phyloP scores from a whole-genome alignment of 2,888 invertebrate species.

The Tetropium fuscum region DNA sequence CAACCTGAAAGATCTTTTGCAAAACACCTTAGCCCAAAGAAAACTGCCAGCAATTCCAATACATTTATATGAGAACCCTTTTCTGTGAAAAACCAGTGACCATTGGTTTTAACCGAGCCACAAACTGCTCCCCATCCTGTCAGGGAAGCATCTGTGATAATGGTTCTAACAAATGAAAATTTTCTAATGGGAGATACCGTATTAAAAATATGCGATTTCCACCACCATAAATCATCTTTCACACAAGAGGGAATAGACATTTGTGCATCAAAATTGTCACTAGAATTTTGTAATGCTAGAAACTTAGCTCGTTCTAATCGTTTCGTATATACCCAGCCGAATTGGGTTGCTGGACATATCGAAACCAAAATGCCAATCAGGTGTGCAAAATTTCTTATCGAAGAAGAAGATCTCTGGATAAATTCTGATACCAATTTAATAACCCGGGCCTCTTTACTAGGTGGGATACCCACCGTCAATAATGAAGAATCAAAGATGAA shows the following conservation, averaged over 20 bases:
- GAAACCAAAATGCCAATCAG: no score
- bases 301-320: background rate
- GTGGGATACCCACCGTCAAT: no score
- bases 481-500: no score
- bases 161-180: no score
- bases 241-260: background rate
- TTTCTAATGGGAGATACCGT: background rate
- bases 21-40: constrained; percentile 7
- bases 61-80: background rate
- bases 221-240: background rate
- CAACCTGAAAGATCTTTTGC: background rate
- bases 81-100: background rate
- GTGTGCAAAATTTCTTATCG: no score
- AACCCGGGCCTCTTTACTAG: no score
- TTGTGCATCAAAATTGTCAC: background rate
- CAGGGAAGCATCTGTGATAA: background rate
- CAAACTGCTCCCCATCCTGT: constrained; percentile 2
- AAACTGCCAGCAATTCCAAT: constrained; percentile 1
- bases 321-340: no score
- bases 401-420: no score
- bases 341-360: no score
- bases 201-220: background rate
- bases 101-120: background rate
- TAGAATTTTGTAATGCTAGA: background rate
- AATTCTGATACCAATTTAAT: no score